These are phyloP conservation scores for Premnoplex brunnescens DNA, from an alignment of 2,797 vertebrate genomes.

Conservation along the genomic window DNA sequence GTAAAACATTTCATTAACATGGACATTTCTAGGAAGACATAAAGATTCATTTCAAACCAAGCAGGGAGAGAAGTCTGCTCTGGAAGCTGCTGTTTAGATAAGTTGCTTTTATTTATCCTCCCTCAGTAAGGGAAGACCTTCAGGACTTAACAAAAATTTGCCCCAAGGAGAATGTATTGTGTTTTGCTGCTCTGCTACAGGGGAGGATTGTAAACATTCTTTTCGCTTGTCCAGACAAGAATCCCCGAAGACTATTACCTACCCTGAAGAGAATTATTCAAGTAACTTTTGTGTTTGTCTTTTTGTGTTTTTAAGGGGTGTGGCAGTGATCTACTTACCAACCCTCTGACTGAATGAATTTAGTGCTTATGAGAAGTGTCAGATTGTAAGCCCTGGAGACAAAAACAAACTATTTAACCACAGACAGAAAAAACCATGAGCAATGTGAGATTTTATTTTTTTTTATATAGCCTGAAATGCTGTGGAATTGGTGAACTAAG, in stretches of 20 bases:
- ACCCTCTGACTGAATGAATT: conserved; percentile 16
- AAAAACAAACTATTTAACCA: conserved; percentile 41
- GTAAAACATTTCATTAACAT: background rate
- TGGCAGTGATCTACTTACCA: conserved; percentile 22
- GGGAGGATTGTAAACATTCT: conserved; percentile 60
- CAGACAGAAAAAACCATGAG: conserved; percentile 5
- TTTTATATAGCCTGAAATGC: background rate
- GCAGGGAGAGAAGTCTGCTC: conserved; percentile 9
- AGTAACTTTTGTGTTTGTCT: conserved; percentile 41
- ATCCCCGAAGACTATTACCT: conserved; percentile 36
- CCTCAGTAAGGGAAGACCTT: background rate
- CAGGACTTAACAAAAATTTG: conserved; percentile 10
- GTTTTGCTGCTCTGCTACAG: conserved; percentile 31
- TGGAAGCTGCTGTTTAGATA: conserved; percentile 17
- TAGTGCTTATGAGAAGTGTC: conserved; percentile 25
- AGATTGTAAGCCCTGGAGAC: conserved; percentile 24
- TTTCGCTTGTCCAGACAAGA: conserved; percentile 55
- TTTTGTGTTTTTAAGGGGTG: conserved; percentile 14
- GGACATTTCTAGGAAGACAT: background rate
- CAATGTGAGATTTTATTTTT: background rate
- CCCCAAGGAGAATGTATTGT: conserved; percentile 10
- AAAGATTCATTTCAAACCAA: background rate
- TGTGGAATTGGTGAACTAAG: background rate
- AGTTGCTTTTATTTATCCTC: conserved; percentile 31
- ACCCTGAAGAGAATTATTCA: conserved; percentile 44